Evolutionary conservation across 2,888 invertebrate genomes (phyloP).

Genomic region (Erpobdella octoculata): DNA sequence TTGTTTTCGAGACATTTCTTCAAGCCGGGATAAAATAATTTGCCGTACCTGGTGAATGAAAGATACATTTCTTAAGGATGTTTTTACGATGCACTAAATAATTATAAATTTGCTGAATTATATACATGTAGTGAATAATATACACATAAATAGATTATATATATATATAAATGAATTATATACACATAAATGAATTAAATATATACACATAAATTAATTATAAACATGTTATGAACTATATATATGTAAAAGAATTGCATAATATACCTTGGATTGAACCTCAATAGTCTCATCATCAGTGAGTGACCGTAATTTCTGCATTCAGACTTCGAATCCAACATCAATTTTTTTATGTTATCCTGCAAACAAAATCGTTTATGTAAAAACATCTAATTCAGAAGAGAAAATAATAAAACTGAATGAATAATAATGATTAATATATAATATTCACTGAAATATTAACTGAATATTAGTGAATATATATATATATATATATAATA

Average conservation of each 20-base stretch:
- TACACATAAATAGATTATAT: background rate
- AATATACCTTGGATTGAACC: slow-evolving; percentile 59
- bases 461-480: too few species aligned
- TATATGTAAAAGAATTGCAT: background rate
- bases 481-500: too few species aligned
- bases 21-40: slow-evolving; percentile 66
- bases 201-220: background rate
- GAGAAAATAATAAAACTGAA: too few species aligned
- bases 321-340: slow-evolving; percentile 60
- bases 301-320: slow-evolving; percentile 67
- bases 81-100: too few species aligned
- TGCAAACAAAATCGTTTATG: slow-evolving; percentile 39
- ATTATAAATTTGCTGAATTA: too few species aligned
- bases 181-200: background rate
- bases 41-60: slow-evolving; percentile 52
- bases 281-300: slow-evolving; percentile 65
- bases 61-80: too few species aligned
- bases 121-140: background rate
- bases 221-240: too few species aligned
- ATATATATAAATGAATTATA: background rate
- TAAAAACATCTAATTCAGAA: too few species aligned
- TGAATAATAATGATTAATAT: too few species aligned
- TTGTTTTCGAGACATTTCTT: slow-evolving; percentile 72
- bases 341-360: slow-evolving; percentile 57
- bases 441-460: too few species aligned